Evolutionary conservation across 2,797 vertebrate genomes (phyloP).

Genomic region (Melanotaenia trifasciata): DNA sequence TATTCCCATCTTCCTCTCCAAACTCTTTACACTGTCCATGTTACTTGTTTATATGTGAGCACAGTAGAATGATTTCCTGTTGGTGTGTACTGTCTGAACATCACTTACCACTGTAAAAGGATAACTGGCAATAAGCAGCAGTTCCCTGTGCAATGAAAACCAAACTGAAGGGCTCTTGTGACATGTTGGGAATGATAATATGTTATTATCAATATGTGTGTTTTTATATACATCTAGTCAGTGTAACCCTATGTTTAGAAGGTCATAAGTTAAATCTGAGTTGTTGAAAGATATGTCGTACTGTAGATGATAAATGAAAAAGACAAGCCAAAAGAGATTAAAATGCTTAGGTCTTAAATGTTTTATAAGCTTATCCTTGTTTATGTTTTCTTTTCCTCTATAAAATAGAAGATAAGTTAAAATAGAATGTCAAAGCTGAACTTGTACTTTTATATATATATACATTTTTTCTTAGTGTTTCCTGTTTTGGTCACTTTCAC

Average conservation of each 20-base stretch:
- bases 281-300: background rate
- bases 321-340: background rate
- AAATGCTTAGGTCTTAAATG: background rate
- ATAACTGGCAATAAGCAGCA: too few species aligned
- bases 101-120: too few species aligned
- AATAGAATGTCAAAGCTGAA: background rate
- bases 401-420: background rate
- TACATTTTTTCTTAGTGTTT: slow-evolving; percentile 1
- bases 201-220: background rate
- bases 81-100: too few species aligned
- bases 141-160: too few species aligned
- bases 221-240: background rate
- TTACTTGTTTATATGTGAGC: background rate
- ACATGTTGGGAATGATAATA: too few species aligned
- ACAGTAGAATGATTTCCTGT: too few species aligned
- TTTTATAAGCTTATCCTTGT: background rate
- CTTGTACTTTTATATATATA: background rate
- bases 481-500: slow-evolving; percentile 52
- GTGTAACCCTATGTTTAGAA: background rate
- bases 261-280: background rate
- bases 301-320: slow-evolving; percentile 2
- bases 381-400: background rate
- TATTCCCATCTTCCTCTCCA: background rate
- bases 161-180: too few species aligned
- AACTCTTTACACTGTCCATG: background rate